These are phyloP conservation scores for Nematopogon swammerdamellus DNA, from an alignment of 2,888 invertebrate genomes.

Conservation along the genomic window DNA sequence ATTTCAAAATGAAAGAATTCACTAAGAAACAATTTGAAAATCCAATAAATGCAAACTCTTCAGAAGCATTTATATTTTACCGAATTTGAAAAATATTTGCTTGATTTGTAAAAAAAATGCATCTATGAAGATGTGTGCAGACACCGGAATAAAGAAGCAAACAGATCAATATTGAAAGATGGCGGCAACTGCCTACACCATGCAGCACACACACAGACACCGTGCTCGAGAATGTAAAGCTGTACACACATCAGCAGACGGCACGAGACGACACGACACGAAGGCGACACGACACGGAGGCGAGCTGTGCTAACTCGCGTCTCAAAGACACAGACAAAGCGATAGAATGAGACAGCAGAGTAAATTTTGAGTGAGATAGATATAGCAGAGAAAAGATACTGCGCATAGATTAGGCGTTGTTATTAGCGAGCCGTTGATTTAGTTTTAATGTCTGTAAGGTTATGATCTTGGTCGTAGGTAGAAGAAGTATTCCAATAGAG, in stretches of 20 bases:
- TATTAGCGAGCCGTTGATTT: constrained; percentile 42
- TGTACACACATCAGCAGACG: constrained; percentile 21
- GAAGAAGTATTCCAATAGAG: no score
- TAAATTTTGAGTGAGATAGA: constrained; percentile 15
- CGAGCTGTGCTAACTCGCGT: no score
- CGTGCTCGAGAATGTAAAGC: constrained; percentile 9
- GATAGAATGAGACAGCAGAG: background rate
- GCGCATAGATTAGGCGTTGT: constrained; percentile 48
- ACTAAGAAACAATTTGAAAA: no score
- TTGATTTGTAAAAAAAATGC: no score
- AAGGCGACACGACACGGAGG: constrained; percentile 18
- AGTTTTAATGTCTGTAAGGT: background rate
- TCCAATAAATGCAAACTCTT: no score
- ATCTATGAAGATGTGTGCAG: no score
- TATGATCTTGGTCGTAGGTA: no score
- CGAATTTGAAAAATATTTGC: no score
- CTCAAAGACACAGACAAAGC: background rate
- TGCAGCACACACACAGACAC: background rate
- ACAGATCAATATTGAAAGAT: no score
- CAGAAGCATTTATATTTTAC: no score
- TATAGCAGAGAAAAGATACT: constrained; percentile 44
- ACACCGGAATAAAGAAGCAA: no score
- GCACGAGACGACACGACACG: constrained; percentile 23
- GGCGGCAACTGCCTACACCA: background rate
- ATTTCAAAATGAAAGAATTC: no score